A percentile compares a stretch with the other conserved stretches of the same genome.
These are phyloP conservation scores for Abrostola tripartita DNA, from an alignment of 2,888 invertebrate species.

Conservation along the genomic window DNA sequence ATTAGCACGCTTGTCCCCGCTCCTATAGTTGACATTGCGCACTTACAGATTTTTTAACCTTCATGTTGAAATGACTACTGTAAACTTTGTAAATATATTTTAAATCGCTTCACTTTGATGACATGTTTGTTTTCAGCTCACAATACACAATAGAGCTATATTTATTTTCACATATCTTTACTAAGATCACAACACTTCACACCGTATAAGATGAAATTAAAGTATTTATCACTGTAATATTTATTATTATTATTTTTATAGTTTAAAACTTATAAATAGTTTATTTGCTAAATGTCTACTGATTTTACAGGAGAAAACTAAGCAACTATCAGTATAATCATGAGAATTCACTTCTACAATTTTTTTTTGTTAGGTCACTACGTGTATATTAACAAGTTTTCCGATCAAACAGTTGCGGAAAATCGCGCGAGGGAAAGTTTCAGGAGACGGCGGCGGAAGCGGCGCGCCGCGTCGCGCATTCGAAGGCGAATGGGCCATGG, in stretches of 20 bases:
- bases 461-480: slow-evolving; percentile 72
- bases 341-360: background rate
- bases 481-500: slow-evolving; percentile 73
- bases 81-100: slow-evolving; percentile 69
- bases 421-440: slow-evolving; percentile 72
- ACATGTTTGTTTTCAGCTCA: slow-evolving; percentile 57
- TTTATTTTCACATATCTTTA: slow-evolving; percentile 49
- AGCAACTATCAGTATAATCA: slow-evolving; percentile 1
- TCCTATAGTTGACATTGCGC: slow-evolving; percentile 84
- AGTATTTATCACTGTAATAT: slow-evolving; percentile 22
- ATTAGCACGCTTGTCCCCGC: slow-evolving; percentile 83
- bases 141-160: slow-evolving; percentile 53
- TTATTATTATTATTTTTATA: slow-evolving; percentile 6
- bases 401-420: slow-evolving; percentile 35
- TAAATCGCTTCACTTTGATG: slow-evolving; percentile 66
- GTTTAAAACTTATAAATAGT: slow-evolving; percentile 13
- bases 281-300: slow-evolving; percentile 7
- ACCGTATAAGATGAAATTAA: slow-evolving; percentile 1
- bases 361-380: slow-evolving; percentile 1
- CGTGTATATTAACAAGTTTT: slow-evolving; percentile 35
- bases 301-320: slow-evolving; percentile 4
- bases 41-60: slow-evolving; percentile 84
- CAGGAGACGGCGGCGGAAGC: slow-evolving; percentile 64
- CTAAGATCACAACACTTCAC: slow-evolving; percentile 47
- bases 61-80: slow-evolving; percentile 75